Percentiles rank a stretch among this genome's conserved stretches.
phyloP scores from a whole-genome alignment of 2,797 vertebrate species.

The Lerista edwardsae region DNA sequence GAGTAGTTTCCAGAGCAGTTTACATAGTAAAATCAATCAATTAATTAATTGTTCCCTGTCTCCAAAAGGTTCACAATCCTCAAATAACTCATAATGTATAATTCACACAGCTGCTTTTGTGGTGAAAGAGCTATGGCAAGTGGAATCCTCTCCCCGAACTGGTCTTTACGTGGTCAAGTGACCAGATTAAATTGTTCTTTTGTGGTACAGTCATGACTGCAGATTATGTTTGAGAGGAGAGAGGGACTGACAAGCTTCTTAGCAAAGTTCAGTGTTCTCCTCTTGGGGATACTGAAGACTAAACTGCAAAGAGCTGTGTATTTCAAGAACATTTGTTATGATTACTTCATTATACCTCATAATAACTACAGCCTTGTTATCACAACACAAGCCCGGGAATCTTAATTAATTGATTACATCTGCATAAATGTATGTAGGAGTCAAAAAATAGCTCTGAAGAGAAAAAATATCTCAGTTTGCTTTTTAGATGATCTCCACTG shows the following conservation, averaged over 20 bases:
- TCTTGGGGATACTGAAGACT: neutral
- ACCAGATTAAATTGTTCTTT: neutral
- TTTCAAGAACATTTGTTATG: neutral
- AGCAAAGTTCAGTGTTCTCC: neutral
- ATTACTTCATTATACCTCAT: neutral
- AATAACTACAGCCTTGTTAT: neutral
- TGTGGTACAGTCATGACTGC: neutral
- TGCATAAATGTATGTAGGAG: neutral
- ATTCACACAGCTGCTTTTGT: neutral
- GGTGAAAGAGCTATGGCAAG: neutral
- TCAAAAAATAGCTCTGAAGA: neutral
- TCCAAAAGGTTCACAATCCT: too few relatives aligned
- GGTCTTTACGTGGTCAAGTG: neutral
- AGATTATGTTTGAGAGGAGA: neutral
- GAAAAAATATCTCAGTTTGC: neutral
- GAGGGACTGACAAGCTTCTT: neutral
- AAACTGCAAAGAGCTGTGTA: neutral
- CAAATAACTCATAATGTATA: too few relatives aligned
- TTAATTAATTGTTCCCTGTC: too few relatives aligned
- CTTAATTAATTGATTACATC: neutral
- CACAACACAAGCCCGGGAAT: neutral
- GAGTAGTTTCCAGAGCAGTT: too few relatives aligned
- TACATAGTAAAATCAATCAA: too few relatives aligned
- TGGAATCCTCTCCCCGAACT: neutral
- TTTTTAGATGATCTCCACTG: neutral